Evolutionary conservation across 2,797 vertebrate species (phyloP).

Genomic region (Artibeus jamaicensis): DNA sequence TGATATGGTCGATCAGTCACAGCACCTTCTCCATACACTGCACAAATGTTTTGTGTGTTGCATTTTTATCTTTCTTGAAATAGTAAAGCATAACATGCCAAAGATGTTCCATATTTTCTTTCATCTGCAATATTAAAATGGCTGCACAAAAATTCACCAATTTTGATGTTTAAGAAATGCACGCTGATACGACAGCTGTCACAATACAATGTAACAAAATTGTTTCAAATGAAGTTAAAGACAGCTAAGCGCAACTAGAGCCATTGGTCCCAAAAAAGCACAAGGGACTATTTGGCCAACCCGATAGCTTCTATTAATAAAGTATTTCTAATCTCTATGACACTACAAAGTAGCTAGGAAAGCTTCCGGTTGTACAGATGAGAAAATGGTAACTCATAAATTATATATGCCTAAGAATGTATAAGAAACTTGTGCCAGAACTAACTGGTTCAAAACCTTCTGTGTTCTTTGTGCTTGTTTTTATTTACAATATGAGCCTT

Average conservation of each 20-base stretch:
- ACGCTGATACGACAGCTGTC: not conserved
- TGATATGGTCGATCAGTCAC: not conserved
- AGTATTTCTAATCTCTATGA: not conserved
- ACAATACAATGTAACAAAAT: not conserved
- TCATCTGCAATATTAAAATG: not conserved
- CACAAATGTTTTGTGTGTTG: not conserved
- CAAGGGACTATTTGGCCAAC: not conserved
- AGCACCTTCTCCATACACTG: not conserved
- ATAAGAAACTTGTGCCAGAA: not conserved
- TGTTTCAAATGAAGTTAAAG: not conserved
- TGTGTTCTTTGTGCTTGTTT: slow-evolving; percentile 3
- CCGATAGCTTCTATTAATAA: not conserved
- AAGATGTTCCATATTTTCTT: not conserved
- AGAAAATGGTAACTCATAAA: not conserved
- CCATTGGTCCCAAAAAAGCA: not conserved
- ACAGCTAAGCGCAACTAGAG: not conserved
- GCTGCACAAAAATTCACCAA: not conserved
- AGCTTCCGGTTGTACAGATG: slow-evolving; percentile 1
- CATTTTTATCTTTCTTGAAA: not conserved
- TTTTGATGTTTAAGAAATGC: not conserved
- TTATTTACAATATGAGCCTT: not conserved
- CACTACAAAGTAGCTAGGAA: not conserved
- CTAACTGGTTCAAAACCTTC: not conserved
- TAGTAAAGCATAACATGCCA: not conserved
- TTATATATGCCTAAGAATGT: not conserved